Evolutionary conservation across 2,113 vertebrate genomes (phyloP), one percentile per base, ranked within the genome.

Genomic region (Prionailurus bengalensis): DNA sequence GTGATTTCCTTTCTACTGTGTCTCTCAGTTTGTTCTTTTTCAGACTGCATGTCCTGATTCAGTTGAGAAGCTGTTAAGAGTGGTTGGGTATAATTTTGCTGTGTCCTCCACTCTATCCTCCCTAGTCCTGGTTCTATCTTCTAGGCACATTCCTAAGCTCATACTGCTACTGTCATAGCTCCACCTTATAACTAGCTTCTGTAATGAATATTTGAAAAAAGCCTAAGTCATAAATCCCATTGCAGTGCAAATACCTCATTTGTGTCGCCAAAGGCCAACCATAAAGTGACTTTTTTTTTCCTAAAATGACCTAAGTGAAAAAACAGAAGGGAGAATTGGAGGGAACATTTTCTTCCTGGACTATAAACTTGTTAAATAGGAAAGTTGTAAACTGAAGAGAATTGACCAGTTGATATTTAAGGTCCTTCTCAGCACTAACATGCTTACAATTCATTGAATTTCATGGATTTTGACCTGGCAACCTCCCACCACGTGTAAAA

Each of bases 111-210:
- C 17, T 68, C 3, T 91, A 55, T 91, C 33, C 27, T 65, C 31
- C 39, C 55, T 55, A 58, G 74, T 81, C 15, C 55, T 58, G 31
- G 7, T 66, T 91, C n/a, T 76, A 33, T 87, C 65, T 51, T 91
- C 25, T 81, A 68, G 76, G 7, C 19, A 88, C 17, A 58, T 74
- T 76, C 61, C 33, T 91, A 42, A 91, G 21, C 7, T 74, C 39
- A 82, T 74, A 27, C 36, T 91, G 16, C 65, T 91, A 70, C 85
- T 83, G 48, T 70, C 51, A 94, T 27, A 94, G 36, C 25, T 94
- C 25, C 2, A 21, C 33, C 48, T 87, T 76, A 76, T 70, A 92
- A 68, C 21, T 55, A 88, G 27, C 8, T 88, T 51, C 33, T 39
- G 3, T 74, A 76, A 76, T 58, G 27, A 82, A 91, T 68, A 82